Evolutionary conservation across 1,140 invertebrate genomes (phyloP).

Genomic region (Andrena cerasifolii): DNA sequence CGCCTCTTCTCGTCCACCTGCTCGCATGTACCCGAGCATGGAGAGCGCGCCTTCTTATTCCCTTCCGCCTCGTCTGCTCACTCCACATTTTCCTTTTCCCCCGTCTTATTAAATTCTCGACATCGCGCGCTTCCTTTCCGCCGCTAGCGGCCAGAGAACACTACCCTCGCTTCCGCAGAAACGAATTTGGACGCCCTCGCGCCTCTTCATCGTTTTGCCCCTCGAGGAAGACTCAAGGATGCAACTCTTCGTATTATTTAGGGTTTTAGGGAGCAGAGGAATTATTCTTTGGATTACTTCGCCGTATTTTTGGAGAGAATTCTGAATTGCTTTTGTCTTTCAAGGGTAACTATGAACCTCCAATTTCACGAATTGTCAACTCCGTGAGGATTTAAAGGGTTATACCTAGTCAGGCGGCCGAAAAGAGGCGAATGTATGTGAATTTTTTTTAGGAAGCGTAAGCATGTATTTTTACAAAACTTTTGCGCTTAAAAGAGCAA

Average conservation of each 20-base stretch:
- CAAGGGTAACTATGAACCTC: no score
- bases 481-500: no score
- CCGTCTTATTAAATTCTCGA: constrained; percentile 45
- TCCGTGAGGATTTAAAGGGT: no score
- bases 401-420: no score
- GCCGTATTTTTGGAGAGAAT: no score
- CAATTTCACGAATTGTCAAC: no score
- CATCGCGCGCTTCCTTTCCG: neutral
- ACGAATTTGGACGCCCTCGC: neutral
- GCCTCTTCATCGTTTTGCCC: neutral
- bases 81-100: constrained; percentile 21
- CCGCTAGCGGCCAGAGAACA: neutral
- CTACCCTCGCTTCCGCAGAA: constrained; percentile 1
- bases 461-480: no score
- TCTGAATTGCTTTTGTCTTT: no score
- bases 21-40: constrained; percentile 46
- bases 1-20: constrained; percentile 67
- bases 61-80: neutral
- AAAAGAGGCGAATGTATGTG: no score
- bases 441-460: no score
- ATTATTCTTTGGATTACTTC: no score
- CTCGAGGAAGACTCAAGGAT: neutral
- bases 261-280: no score
- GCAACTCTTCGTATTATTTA: neutral
- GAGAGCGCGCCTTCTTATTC: neutral